Evolutionary conservation across 64 coral and sea anemone species (phyloP), one percentile per base, ranked within the genome.

Genomic region (Exaiptasia diaphana): DNA sequence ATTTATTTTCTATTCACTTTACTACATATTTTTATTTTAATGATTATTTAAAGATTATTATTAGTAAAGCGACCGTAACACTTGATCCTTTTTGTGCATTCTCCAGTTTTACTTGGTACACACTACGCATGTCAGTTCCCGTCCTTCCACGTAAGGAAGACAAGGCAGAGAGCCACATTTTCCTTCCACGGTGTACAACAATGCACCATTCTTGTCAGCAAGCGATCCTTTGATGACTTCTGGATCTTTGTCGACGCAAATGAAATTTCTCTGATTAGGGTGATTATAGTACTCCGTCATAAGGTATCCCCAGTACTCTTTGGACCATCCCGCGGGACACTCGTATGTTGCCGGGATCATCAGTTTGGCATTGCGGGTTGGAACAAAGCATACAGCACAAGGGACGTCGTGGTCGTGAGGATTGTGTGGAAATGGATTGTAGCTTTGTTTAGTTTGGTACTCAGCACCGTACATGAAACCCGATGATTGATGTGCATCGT

Each of bases 41-140:
- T n/a, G n/a, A n/a, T n/a, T n/a, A n/a, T n/a, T n/a, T n/a, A n/a
- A n/a, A n/a, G n/a, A n/a, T n/a, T n/a, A n/a, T n/a, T n/a, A n/a
- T n/a, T n/a, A n/a, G n/a, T n/a, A n/a, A n/a, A n/a, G n/a, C n/a
- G n/a, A n/a, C n/a, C n/a, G n/a, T n/a, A n/a, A n/a, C n/a, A n/a
- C n/a, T n/a, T n/a, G n/a, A n/a, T n/a, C n/a, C n/a, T n/a, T n/a
- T n/a, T n/a, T 20, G 33, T 79, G 34, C 30, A 54, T 59, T 18
- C n/a, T n/a, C n/a, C n/a, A n/a, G n/a, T n/a, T 3, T 28, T 50
- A 87, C 27, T 67, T 44, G 12, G 53, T 87, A 10, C 83, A 87
- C 22, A 87, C 85, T 58, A 60, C 85, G 62, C 85, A 78, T 87
- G 85, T 87, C 45, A 87, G 36, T 41, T 88, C 85, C 34, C 85